Evolutionary conservation across 2,888 invertebrate genomes (phyloP), one percentile per base, ranked within the genome.

Genomic region (Caenorhabditis panamensis): DNA sequence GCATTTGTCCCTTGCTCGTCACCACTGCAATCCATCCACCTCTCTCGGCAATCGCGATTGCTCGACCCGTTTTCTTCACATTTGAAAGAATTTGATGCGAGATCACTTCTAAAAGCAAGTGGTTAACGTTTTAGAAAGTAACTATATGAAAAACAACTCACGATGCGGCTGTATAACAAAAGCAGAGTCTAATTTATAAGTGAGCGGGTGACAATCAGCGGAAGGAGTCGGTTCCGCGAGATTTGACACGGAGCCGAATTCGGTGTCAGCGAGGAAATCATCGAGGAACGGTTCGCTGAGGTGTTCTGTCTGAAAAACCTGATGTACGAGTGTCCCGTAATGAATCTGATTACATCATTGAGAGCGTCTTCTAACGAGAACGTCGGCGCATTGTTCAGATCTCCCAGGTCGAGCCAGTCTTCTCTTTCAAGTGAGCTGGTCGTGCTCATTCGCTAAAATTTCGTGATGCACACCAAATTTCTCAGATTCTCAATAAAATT

Each of bases 311-410:
- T 84, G 47, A 6, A 41, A 54, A 54, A 2, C 2, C 16, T 11
- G 28, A 28, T 54, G 26, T 22, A 6, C 5, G 16, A 9, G 5
- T 5, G 3, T 9, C 1, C 37, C 36, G 1, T 63, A 68, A 8
- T 5, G 31, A 31, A 31, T 31, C 5, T 9, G 41, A 13, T 56
- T 31, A 82, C 84, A 51, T 84, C 79, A 18, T 83, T 73, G 20
- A 89, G 78, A 6, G 85, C 88, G 37, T 89, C 88, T 51, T 89
- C 89, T n/a, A 89, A 63, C 1, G 87, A 81, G 22, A 88, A 83
- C 1, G 85, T 83, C 3, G 86, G 83, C 20, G 86, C 71, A 44
- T 86, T 84, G 49, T 63, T 63, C 20, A 77, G 58, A 63, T 83
- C 83, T 5, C 83, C 83, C 28, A 87, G 61, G 49, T 88, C 88